Conservation (phyloP, 2,888 invertebrate genomes). For the Toxonevra muliebris region DNA sequence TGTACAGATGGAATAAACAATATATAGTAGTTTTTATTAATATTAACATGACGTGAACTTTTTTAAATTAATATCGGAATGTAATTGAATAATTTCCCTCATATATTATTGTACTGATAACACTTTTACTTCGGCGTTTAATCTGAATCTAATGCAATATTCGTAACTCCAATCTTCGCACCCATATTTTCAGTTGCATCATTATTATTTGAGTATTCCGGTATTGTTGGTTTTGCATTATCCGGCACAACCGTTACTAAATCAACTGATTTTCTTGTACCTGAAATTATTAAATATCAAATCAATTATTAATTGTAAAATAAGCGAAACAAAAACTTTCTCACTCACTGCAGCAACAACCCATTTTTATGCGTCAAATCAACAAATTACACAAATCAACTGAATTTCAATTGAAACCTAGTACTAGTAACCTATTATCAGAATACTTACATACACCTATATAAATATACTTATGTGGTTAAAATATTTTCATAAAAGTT, state of each 20-base stretch:
- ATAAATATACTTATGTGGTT: too few species aligned
- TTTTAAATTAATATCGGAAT: background rate
- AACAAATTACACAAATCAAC: slow-evolving; percentile 35
- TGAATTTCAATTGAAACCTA: slow-evolving; percentile 32
- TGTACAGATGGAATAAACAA: too few species aligned
- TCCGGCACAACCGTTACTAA: slow-evolving; percentile 47
- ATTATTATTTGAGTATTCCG: slow-evolving; percentile 42
- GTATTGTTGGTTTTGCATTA: slow-evolving; percentile 41
- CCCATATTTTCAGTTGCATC: slow-evolving; percentile 10
- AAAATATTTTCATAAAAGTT: background rate
- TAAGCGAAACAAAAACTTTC: background rate
- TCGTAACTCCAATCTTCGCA: slow-evolving; percentile 37
- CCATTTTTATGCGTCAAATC: slow-evolving; percentile 41
- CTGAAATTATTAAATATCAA: slow-evolving; percentile 24
- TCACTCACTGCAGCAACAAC: slow-evolving; percentile 50
- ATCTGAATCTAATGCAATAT: slow-evolving; percentile 36
- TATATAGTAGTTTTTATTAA: background rate
- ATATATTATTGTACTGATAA: background rate
- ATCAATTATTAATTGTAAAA: background rate
- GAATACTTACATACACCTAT: too few species aligned
- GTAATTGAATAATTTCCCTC: background rate
- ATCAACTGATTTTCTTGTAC: slow-evolving; percentile 52
- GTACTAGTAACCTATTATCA: slow-evolving; percentile 25
- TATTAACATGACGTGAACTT: background rate
- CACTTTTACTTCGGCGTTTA: slow-evolving; percentile 7